Evolutionary conservation across 2,888 invertebrate species (phyloP).

Genomic region (Eudemis profundana): DNA sequence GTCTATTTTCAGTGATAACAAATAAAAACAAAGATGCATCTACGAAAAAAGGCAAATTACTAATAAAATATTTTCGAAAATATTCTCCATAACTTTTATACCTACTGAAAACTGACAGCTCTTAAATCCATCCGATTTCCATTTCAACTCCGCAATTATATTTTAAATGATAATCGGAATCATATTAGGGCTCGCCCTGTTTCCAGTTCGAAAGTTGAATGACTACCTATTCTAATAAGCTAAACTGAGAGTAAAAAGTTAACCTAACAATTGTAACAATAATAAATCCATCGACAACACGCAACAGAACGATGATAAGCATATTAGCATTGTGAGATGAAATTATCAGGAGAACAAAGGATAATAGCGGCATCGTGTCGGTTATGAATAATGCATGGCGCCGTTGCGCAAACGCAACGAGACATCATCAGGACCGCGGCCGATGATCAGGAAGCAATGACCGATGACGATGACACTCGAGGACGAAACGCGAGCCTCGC

Average conservation of each 20-base stretch:
- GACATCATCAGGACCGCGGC: constrained; percentile 59
- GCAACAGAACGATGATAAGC: constrained; percentile 46
- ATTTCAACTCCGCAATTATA: not conserved
- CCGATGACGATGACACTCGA: constrained; percentile 66
- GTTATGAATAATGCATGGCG: constrained; percentile 70
- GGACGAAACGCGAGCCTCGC: constrained; percentile 53
- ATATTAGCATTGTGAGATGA: constrained; percentile 44
- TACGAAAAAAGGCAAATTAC: too few relatives aligned
- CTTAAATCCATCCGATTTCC: not conserved
- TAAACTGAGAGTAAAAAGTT: not conserved
- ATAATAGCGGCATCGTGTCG: constrained; percentile 61
- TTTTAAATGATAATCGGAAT: not conserved
- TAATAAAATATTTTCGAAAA: too few relatives aligned
- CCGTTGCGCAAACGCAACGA: constrained; percentile 67
- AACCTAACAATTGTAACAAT: constrained; percentile 36
- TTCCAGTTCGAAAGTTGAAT: not conserved
- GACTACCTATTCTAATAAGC: not conserved
- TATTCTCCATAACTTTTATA: too few relatives aligned
- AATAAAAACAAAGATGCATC: too few relatives aligned
- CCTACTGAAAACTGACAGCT: too few relatives aligned
- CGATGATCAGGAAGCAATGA: constrained; percentile 76
- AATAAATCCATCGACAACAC: constrained; percentile 40
- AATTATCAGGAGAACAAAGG: constrained; percentile 65
- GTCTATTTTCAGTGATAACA: too few relatives aligned
- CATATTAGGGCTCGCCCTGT: not conserved